A percentile compares a stretch with the other conserved stretches of the same genome.
These are phyloP conservation scores for Trichonephila clavata DNA, from an alignment of 1,140 invertebrate genomes.

Conservation along the genomic window DNA sequence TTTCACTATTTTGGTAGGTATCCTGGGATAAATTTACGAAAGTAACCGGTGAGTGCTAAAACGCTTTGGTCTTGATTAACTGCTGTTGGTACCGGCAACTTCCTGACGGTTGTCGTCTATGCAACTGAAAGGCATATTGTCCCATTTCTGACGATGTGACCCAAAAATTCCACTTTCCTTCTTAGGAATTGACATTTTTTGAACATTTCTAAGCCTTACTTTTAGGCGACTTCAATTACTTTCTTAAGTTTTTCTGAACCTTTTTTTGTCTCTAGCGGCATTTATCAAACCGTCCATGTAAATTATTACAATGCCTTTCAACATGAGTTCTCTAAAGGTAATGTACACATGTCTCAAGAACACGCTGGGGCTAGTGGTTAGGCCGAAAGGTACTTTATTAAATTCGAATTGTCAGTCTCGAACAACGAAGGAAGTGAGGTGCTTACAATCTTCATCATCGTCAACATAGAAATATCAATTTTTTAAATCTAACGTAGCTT, in stretches of 20 bases:
- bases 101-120: background rate
- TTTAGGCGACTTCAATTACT: background rate
- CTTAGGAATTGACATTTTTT: conserved; percentile 15
- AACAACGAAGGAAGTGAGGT: conserved; percentile 73
- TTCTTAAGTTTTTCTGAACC: background rate
- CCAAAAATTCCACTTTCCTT: no score
- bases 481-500: conserved; percentile 61
- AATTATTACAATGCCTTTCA: background rate
- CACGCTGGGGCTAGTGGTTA: conserved; percentile 32
- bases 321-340: background rate
- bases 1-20: conserved; percentile 47
- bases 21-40: conserved; percentile 75
- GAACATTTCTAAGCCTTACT: background rate
- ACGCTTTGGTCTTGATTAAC: conserved; percentile 2
- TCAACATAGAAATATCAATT: conserved; percentile 67
- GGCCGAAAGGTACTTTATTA: conserved; percentile 55
- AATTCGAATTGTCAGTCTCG: conserved; percentile 59
- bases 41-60: background rate
- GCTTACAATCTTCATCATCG: conserved; percentile 9
- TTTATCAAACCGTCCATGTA: background rate
- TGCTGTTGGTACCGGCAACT: conserved; percentile 6
- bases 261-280: background rate
- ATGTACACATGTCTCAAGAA: conserved; percentile 58
- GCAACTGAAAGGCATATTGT: background rate
- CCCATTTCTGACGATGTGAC: conserved; percentile 49